A percentile compares a stretch with the other conserved stretches of the same genome.
These are phyloP conservation scores for Scaptomyza graminum DNA, from an alignment of 1,140 invertebrate species.

Conservation along the genomic window DNA sequence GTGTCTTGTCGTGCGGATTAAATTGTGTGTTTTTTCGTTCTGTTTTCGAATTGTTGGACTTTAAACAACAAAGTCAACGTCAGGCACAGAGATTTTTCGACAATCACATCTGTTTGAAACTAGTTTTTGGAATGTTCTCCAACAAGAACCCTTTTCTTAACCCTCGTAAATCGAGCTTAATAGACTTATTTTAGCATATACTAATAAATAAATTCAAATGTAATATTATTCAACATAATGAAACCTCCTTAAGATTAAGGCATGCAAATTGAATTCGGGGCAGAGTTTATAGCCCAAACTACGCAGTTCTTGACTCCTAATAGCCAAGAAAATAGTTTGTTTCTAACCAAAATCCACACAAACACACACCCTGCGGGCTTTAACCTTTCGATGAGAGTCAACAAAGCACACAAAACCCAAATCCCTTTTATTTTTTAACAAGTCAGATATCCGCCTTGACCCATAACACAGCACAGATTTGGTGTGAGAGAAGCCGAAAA, in stretches of 20 bases:
- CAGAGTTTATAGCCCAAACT: constrained; percentile 9
- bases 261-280: neutral
- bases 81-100: neutral
- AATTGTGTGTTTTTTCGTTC: neutral
- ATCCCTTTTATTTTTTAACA: constrained; percentile 60
- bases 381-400: constrained; percentile 73
- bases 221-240: neutral
- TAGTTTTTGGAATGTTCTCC: neutral
- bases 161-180: neutral
- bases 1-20: neutral
- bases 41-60: neutral
- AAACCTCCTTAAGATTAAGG: neutral
- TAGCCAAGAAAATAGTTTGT: constrained; percentile 19
- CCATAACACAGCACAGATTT: constrained; percentile 9
- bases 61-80: neutral
- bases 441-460: constrained; percentile 71
- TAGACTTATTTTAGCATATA: neutral
- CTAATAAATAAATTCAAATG: neutral
- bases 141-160: neutral
- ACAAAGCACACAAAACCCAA: constrained; percentile 30
- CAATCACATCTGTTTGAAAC: neutral
- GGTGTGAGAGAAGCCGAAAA: neutral
- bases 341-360: too few species aligned
- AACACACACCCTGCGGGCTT: too few species aligned
- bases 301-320: constrained; percentile 15